These are phyloP conservation scores for Streptopelia turtur DNA, from an alignment of 2,797 vertebrate genomes.

Conservation along the genomic window DNA sequence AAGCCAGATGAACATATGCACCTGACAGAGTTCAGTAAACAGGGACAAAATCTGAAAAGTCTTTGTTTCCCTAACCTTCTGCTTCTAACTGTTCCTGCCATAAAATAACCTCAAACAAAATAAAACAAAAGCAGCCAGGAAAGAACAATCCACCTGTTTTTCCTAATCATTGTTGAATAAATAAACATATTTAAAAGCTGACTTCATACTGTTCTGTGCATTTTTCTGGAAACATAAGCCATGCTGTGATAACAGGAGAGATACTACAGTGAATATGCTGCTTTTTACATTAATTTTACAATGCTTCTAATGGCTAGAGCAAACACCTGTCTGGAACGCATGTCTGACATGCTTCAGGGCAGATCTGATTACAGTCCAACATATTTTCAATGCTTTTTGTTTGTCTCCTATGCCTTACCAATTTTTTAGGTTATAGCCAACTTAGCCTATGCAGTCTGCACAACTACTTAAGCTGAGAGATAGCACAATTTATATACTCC, in stretches of 20 bases:
- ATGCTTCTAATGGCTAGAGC: slow-evolving; percentile 29
- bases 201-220: not conserved
- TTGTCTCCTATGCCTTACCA: not conserved
- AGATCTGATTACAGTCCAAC: slow-evolving; percentile 48
- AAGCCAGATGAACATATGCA: not conserved
- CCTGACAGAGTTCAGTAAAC: not conserved
- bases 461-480: not conserved
- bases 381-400: not conserved
- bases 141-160: not conserved
- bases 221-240: slow-evolving; percentile 43
- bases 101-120: not conserved
- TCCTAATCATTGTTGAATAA: slow-evolving; percentile 15
- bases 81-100: not conserved
- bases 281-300: slow-evolving; percentile 54
- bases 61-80: not conserved
- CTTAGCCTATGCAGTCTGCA: not conserved
- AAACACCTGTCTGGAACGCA: slow-evolving; percentile 10
- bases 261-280: not conserved
- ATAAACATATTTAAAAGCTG: slow-evolving; percentile 41
- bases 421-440: not conserved
- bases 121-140: not conserved
- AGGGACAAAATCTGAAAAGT: not conserved
- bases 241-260: not conserved
- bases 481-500: not conserved
- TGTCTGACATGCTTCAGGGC: not conserved